Evolutionary conservation across 2,888 invertebrate species (phyloP), one percentile per base, ranked within the genome.

Genomic region (Lydus trimaculatus): DNA sequence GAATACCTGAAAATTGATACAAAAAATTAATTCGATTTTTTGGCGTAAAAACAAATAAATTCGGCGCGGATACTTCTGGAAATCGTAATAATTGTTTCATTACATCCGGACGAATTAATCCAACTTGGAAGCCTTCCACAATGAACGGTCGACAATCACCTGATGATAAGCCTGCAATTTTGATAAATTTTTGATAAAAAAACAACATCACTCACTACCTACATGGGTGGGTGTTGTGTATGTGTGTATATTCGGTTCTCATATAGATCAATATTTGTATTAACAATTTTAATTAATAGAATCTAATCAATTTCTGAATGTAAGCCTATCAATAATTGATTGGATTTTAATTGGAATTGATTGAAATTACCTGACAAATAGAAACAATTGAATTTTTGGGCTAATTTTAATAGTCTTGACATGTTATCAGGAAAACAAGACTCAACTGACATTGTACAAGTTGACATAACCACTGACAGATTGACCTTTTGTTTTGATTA

Each of bases 61-160:
- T 31, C 33, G 33, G 1, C 13, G 61, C 0, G 58, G 15, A 86
- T 87, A 93, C 93, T 88, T 95, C 92, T 58, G 96, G 95, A 85
- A 92, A 94, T 84, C 91, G 90, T 73, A 91, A 87, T 71, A 97
- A 88, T 82, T 94, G 91, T 84, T 92, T 91, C 86, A 94, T 89
- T 66, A 97, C 93, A 87, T 96, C 93, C 64, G 93, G 92, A 77
- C 94, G 90, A 76, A 97, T 91, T 73, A 97, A 87, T 70, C 97
- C 97, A 67, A 97, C 94, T 88, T 96, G 95, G 81, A 93, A 92
- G 66, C 94, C 95, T 82, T 93, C 94, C 63, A 97, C 94, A 76
- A 95, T 89, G 84, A 97, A 96, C 62, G 96, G 96, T 82, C 91
- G 90, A 86, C 94, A 95, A 85, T 92, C 91, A 68, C 91, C 91